phyloP scores from a whole-genome alignment of 2,888 invertebrate species.

The Hypomecis punctinalis region DNA sequence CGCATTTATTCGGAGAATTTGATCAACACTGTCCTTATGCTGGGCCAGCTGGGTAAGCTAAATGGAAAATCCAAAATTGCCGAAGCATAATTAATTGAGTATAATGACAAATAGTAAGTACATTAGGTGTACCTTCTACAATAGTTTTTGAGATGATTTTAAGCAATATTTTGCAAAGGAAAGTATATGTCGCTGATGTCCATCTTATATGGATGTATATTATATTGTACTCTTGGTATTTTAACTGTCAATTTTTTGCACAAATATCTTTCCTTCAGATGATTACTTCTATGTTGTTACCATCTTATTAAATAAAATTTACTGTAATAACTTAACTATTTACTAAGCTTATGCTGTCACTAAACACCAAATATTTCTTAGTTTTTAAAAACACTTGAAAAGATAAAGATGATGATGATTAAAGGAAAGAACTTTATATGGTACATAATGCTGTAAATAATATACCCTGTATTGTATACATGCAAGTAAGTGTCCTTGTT shows the following conservation, averaged over 20 bases:
- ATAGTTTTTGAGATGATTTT: not conserved
- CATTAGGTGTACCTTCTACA: conserved; percentile 7
- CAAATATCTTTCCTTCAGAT: not conserved
- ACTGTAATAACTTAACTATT: conserved; percentile 7
- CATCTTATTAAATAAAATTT: conserved; percentile 3
- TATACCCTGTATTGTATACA: not conserved
- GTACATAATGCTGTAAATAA: not conserved
- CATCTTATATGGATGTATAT: no score
- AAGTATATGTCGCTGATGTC: not conserved
- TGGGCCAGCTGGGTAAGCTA: conserved; percentile 75
- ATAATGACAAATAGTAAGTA: conserved; percentile 37
- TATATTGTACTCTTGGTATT: not conserved
- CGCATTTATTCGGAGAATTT: conserved; percentile 81
- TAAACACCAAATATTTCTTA: conserved; percentile 24
- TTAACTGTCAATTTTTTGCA: not conserved
- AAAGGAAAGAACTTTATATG: not conserved
- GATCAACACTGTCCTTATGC: conserved; percentile 80
- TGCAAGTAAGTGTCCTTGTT: conserved; percentile 2
- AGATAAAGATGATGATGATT: not conserved
- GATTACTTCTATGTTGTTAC: conserved; percentile 1
- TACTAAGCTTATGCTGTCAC: conserved; percentile 11
- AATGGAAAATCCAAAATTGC: conserved; percentile 76
- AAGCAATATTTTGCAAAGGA: not conserved
- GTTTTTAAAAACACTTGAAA: conserved; percentile 1
- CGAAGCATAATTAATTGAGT: conserved; percentile 55